These are phyloP conservation scores for Archips crataeganus DNA, from an alignment of 2,888 invertebrate species.

Conservation along the genomic window DNA sequence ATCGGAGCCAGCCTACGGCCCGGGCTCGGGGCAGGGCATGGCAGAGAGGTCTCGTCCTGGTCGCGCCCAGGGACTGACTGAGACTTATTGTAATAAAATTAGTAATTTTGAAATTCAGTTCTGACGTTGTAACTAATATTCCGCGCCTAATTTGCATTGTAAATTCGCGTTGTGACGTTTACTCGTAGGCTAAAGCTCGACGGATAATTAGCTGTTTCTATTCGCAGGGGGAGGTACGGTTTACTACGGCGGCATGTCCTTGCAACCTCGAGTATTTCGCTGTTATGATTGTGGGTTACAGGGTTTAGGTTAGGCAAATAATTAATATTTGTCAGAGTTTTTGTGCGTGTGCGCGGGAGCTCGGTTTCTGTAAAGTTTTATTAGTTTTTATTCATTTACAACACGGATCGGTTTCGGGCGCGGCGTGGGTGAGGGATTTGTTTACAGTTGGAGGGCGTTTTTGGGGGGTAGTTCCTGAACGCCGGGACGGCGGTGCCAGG, in stretches of 20 bases:
- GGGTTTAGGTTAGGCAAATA: conserved; percentile 44
- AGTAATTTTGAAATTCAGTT: conserved; percentile 83
- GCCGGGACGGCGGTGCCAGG: conserved; percentile 85
- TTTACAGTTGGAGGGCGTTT: conserved; percentile 70
- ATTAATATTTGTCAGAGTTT: conserved; percentile 57
- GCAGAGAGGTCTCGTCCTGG: conserved; percentile 74
- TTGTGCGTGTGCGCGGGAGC: conserved; percentile 50
- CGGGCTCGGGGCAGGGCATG: conserved; percentile 64
- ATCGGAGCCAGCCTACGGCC: conserved; percentile 65
- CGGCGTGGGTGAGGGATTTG: conserved; percentile 55
- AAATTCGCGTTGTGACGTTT: conserved; percentile 82
- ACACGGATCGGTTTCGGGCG: conserved; percentile 26
- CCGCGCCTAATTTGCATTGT: conserved; percentile 84
- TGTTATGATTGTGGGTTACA: conserved; percentile 49
- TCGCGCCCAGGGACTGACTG: conserved; percentile 81
- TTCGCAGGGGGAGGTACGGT: conserved; percentile 68
- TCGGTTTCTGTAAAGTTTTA: conserved; percentile 34
- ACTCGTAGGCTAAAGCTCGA: conserved; percentile 78
- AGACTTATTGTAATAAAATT: conserved; percentile 83
- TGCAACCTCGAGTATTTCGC: conserved; percentile 52
- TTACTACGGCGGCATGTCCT: conserved; percentile 68
- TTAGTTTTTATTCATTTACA: conserved; percentile 39
- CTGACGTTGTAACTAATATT: conserved; percentile 84
- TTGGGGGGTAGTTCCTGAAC: conserved; percentile 74
- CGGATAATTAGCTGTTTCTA: conserved; percentile 85